These are phyloP conservation scores for Luperina nickerlii DNA, from an alignment of 2,888 invertebrate species.

Conservation along the genomic window DNA sequence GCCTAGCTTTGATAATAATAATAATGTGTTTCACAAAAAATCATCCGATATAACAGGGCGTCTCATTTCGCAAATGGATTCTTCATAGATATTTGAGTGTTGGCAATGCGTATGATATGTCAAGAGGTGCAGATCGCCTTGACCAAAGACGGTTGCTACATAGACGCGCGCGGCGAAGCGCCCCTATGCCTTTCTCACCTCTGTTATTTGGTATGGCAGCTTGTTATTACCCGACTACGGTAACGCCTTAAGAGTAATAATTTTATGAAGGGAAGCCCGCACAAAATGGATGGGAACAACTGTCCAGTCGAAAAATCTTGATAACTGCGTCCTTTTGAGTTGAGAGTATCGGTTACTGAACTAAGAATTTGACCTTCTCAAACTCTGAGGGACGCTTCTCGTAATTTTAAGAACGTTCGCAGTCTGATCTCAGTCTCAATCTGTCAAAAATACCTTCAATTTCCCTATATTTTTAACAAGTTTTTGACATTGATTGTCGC, in stretches of 20 bases:
- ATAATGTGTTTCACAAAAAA: slow-evolving; percentile 40
- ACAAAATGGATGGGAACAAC: not conserved
- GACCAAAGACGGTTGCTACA: slow-evolving; percentile 64
- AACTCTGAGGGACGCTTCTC: too few relatives aligned
- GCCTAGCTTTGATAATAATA: slow-evolving; percentile 8
- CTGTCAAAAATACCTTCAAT: not conserved
- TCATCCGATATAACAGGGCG: slow-evolving; percentile 20
- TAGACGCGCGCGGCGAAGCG: slow-evolving; percentile 29
- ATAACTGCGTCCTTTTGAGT: too few relatives aligned
- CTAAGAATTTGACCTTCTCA: not conserved
- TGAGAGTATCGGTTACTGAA: not conserved
- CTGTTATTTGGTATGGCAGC: slow-evolving; percentile 20
- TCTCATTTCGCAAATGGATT: slow-evolving; percentile 64
- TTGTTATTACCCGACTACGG: not conserved
- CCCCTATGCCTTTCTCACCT: slow-evolving; percentile 51
- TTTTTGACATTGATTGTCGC: not conserved
- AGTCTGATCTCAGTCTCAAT: not conserved
- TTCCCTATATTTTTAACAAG: too few relatives aligned
- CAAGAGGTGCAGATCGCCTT: slow-evolving; percentile 67
- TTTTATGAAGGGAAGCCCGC: not conserved
- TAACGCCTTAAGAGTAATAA: not conserved
- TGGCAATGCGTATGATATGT: slow-evolving; percentile 65
- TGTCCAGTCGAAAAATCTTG: not conserved
- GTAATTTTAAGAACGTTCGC: not conserved
- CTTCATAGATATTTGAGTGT: slow-evolving; percentile 59